phyloP scores from a whole-genome alignment of 92 coral and sea anemone genomes.

The Nematostella vectensis region DNA sequence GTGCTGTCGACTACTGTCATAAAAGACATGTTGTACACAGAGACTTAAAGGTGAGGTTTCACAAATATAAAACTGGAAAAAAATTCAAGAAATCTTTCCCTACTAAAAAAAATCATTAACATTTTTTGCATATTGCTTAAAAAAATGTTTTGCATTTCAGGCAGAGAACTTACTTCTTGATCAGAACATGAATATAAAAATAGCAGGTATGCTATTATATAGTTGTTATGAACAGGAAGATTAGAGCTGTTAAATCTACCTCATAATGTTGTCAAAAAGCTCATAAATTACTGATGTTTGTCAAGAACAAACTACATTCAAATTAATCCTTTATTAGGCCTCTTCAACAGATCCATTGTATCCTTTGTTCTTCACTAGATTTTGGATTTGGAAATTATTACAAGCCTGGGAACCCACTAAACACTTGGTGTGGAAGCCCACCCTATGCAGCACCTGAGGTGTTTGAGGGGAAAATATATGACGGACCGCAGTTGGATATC shows the following conservation, averaged over 20 bases:
- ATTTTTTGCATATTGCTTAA: neutral
- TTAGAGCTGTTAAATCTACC: no score
- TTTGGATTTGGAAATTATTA: slow-evolving; percentile 98
- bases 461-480: slow-evolving; percentile 97
- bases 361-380: slow-evolving; percentile 26
- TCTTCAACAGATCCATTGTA: neutral
- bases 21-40: slow-evolving; percentile 91
- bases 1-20: slow-evolving; percentile 98
- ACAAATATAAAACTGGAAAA: no score
- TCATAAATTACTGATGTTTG: no score
- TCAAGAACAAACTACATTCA: no score
- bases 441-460: slow-evolving; percentile 99
- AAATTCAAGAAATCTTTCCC: no score
- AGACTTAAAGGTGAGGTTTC: slow-evolving; percentile 83
- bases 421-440: slow-evolving; percentile 99
- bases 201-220: slow-evolving; percentile 85
- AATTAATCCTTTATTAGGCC: no score
- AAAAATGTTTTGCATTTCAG: slow-evolving; percentile 13
- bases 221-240: neutral
- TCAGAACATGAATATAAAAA: slow-evolving; percentile 82
- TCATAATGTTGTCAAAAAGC: no score
- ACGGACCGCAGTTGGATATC: slow-evolving; percentile 98
- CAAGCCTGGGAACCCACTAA: slow-evolving; percentile 91
- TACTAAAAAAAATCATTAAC: no score
- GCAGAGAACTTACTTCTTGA: slow-evolving; percentile 92